A percentile compares a stretch with the other conserved stretches of the same genome.
These are phyloP conservation scores for Streblospio benedicti DNA, from an alignment of 1,140 invertebrate genomes.

Conservation along the genomic window DNA sequence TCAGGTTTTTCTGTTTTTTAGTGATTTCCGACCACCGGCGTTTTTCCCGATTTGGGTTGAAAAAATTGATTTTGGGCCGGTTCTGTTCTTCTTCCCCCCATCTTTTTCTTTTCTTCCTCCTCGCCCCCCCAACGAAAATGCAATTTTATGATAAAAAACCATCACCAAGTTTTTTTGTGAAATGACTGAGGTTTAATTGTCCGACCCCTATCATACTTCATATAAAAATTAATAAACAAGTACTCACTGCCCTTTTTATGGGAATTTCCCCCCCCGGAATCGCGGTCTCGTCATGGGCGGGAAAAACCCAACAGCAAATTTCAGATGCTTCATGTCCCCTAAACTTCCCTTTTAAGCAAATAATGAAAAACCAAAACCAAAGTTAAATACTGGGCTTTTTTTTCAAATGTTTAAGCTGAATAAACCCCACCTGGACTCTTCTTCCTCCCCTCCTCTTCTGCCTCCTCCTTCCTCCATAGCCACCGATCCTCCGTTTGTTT, in stretches of 20 bases:
- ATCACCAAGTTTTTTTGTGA: not conserved
- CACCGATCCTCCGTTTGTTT: constrained; percentile 36
- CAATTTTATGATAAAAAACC: no score
- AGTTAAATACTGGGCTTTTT: constrained; percentile 47
- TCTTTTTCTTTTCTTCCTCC: constrained; percentile 28
- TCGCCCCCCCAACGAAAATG: no score
- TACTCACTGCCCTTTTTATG: not conserved
- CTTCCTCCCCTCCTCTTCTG: constrained; percentile 25
- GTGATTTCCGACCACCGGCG: no score
- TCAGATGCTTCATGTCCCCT: constrained; percentile 2
- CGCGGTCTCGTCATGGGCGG: not conserved
- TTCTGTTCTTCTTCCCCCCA: constrained; percentile 29
- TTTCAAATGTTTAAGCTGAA: not conserved
- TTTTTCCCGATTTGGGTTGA: no score
- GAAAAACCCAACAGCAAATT: not conserved
- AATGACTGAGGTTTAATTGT: not conserved
- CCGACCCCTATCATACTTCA: not conserved
- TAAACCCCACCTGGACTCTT: not conserved
- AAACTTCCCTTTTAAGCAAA: constrained; percentile 25
- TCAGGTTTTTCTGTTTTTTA: no score
- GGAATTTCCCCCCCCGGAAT: not conserved
- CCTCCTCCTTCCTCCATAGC: constrained; percentile 52
- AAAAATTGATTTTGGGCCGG: constrained; percentile 42
- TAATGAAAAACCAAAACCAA: no score
- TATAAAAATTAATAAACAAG: not conserved